Conservation (phyloP, 2,888 invertebrate genomes). For the Cancer borealis region DNA sequence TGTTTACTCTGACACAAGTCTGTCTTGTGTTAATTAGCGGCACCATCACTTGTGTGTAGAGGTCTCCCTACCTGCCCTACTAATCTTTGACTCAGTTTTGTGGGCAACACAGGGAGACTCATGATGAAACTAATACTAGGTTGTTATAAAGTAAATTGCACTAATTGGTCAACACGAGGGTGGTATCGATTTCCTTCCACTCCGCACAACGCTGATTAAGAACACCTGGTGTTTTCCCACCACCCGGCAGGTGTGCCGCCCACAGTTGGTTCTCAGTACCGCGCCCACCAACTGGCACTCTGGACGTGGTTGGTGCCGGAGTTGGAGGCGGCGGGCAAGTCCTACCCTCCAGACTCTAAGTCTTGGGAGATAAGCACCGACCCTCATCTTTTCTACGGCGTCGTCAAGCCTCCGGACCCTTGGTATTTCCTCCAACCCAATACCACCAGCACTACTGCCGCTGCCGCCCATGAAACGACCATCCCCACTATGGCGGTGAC, state of each 20-base stretch:
- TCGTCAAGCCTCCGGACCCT: slow-evolving; percentile 73
- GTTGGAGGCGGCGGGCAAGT: slow-evolving; percentile 74
- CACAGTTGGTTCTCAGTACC: slow-evolving; percentile 75
- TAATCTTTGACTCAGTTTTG: not conserved
- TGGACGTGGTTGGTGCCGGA: slow-evolving; percentile 77
- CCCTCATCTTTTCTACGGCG: slow-evolving; percentile 75
- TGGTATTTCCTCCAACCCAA: slow-evolving; percentile 73
- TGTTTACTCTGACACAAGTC: not conserved
- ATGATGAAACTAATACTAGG: not conserved
- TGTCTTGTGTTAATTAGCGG: slow-evolving; percentile 1
- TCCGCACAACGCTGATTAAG: not conserved
- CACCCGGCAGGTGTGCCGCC: slow-evolving; percentile 72
- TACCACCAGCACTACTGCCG: slow-evolving; percentile 59
- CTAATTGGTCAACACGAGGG: slow-evolving; percentile 34
- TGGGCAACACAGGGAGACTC: not conserved
- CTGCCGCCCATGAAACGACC: slow-evolving; percentile 51
- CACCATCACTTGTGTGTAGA: not conserved
- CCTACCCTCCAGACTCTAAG: slow-evolving; percentile 67
- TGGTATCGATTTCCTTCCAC: slow-evolving; percentile 42
- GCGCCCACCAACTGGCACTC: slow-evolving; percentile 76
- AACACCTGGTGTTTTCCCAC: slow-evolving; percentile 3
- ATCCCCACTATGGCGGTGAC: slow-evolving; percentile 60
- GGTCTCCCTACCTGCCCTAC: not conserved
- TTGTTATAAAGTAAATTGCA: not conserved
- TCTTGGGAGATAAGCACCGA: slow-evolving; percentile 76